Evolutionary conservation across 2,888 invertebrate species (phyloP).

Genomic region (Thera britannica): DNA sequence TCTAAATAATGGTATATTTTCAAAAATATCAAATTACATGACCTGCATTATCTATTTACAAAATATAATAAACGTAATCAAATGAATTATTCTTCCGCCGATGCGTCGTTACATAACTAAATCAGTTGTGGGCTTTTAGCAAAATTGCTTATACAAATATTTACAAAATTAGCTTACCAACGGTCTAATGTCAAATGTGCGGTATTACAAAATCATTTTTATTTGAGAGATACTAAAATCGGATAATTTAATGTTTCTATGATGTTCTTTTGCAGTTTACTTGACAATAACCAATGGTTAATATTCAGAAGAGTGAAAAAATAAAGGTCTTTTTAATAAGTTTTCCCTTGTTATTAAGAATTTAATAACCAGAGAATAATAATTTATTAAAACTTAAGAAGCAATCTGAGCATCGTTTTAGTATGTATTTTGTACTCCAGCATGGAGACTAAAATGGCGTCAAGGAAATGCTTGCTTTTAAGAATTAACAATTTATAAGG

Average conservation of each 20-base stretch:
- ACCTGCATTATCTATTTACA: conserved; percentile 83
- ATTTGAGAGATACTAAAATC: background rate
- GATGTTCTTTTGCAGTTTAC: background rate
- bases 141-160: conserved; percentile 29
- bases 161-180: conserved; percentile 48
- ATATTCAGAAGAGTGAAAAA: background rate
- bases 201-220: conserved; percentile 4
- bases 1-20: conserved; percentile 85
- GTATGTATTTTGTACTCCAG: conserved; percentile 42
- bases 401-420: conserved; percentile 51
- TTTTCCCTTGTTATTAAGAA: conserved; percentile 21
- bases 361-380: too few relatives aligned
- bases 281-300: conserved; percentile 10
- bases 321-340: conserved; percentile 3
- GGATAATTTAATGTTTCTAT: background rate
- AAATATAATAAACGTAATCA: conserved; percentile 71
- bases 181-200: conserved; percentile 2
- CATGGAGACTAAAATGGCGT: conserved; percentile 41
- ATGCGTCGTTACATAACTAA: conserved; percentile 48
- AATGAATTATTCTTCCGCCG: conserved; percentile 62
- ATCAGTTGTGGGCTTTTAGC: conserved; percentile 35
- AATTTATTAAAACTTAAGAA: conserved; percentile 45
- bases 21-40: conserved; percentile 84
- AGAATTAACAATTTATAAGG: conserved; percentile 1
- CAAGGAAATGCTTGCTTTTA: conserved; percentile 21